A percentile compares a stretch with the other conserved stretches of the same genome.
These are phyloP conservation scores for Drosophila rhopaloa DNA, from an alignment of 1,140 invertebrate species.

Conservation along the genomic window DNA sequence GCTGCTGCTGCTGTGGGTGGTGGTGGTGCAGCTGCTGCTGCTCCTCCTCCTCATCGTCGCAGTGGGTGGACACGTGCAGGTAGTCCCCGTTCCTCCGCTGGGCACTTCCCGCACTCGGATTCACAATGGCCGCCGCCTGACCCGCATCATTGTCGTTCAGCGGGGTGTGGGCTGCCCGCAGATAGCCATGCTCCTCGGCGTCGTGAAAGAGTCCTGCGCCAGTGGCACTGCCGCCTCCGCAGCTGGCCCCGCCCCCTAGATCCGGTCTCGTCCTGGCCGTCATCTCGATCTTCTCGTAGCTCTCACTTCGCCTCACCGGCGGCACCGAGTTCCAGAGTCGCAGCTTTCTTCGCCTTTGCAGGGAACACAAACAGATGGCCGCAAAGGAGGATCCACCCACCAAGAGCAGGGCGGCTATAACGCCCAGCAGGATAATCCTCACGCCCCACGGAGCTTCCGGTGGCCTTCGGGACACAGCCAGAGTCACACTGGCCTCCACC, in stretches of 20 bases:
- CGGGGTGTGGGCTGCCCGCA: conserved; percentile 67
- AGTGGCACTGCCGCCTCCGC: conserved; percentile 78
- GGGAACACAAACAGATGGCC: conserved; percentile 87
- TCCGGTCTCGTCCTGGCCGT: conserved; percentile 82
- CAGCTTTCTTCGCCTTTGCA: conserved; percentile 84
- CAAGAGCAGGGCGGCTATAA: conserved; percentile 86
- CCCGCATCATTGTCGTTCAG: conserved; percentile 54
- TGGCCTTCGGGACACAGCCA: conserved; percentile 87
- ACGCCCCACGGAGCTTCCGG: conserved; percentile 85
- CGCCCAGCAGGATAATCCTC: conserved; percentile 86
- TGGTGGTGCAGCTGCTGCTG: conserved; percentile 27
- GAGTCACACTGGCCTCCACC: conserved; percentile 89
- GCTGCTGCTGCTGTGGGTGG: conserved; percentile 13
- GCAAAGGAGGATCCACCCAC: conserved; percentile 87
- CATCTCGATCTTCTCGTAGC: conserved; percentile 91
- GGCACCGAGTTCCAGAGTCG: conserved; percentile 82
- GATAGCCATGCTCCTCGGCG: conserved; percentile 65
- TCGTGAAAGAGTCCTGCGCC: conserved; percentile 70
- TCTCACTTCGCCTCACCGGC: conserved; percentile 86
- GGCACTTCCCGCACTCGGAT: conserved; percentile 68
- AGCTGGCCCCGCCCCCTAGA: conserved; percentile 84
- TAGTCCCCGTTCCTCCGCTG: conserved; percentile 88
- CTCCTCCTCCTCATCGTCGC: conserved; percentile 87
- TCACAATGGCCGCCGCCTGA: conserved; percentile 73
- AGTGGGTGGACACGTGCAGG: conserved; percentile 87